A percentile compares a stretch with the other conserved stretches of the same genome.
Evolutionary conservation across 2,888 invertebrate species (phyloP).

Genomic region (Nemotelus pantherinus): DNA sequence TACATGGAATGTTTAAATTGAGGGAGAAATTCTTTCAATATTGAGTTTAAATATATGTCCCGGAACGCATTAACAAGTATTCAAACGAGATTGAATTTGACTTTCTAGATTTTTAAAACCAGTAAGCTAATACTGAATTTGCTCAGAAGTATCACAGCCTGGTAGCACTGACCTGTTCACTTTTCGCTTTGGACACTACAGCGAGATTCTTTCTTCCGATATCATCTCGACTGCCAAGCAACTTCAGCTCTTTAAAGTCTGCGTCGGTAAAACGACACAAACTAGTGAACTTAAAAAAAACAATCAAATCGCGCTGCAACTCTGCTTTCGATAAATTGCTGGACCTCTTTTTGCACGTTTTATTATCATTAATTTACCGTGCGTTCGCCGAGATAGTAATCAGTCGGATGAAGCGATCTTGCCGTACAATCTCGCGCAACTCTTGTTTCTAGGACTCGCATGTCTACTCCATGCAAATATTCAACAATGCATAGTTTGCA

Average conservation of each 20-base stretch:
- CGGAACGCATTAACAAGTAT: neutral
- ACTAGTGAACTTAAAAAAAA: neutral
- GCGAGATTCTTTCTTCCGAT: slow-evolving; percentile 26
- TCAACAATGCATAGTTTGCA: slow-evolving; percentile 28
- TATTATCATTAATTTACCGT: slow-evolving; percentile 45
- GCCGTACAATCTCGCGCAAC: slow-evolving; percentile 32
- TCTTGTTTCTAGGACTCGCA: slow-evolving; percentile 39
- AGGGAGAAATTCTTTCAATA: too few relatives aligned
- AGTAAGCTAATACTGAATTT: neutral
- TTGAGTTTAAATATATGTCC: too few relatives aligned
- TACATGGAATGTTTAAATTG: too few relatives aligned
- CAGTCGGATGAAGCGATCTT: slow-evolving; percentile 39
- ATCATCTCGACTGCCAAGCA: slow-evolving; percentile 3
- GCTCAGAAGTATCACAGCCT: slow-evolving; percentile 2
- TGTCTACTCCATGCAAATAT: slow-evolving; percentile 25
- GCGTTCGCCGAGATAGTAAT: slow-evolving; percentile 39
- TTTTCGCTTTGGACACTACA: slow-evolving; percentile 17
- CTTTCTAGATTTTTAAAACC: neutral
- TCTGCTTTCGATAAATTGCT: slow-evolving; percentile 24
- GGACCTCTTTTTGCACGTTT: slow-evolving; percentile 36
- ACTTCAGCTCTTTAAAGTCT: slow-evolving; percentile 21
- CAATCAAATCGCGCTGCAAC: slow-evolving; percentile 1
- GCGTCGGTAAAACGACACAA: neutral
- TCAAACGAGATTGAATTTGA: neutral
- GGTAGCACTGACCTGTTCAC: neutral